These are phyloP conservation scores for Psettodes erumei DNA, from an alignment of 2,113 vertebrate species.

Conservation along the genomic window DNA sequence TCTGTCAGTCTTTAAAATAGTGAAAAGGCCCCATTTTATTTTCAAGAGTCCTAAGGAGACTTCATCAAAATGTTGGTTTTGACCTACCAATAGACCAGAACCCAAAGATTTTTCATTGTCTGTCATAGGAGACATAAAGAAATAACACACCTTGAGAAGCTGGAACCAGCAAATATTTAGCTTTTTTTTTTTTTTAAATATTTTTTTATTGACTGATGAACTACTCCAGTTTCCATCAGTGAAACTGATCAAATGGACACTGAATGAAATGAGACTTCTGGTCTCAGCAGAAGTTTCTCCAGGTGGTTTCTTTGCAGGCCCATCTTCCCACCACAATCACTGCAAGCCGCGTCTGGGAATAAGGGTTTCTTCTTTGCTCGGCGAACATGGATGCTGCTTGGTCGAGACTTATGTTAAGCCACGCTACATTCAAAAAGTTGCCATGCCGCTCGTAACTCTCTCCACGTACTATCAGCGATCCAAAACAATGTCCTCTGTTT, in stretches of 20 bases:
- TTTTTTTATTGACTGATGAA: too few relatives aligned
- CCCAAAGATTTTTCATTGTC: too few relatives aligned
- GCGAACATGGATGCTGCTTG: neutral
- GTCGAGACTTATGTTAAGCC: neutral
- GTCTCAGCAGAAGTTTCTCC: constrained; percentile 6
- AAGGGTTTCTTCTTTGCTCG: neutral
- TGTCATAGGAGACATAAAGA: too few relatives aligned
- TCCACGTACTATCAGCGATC: neutral
- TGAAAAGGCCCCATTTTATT: too few relatives aligned
- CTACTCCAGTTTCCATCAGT: too few relatives aligned
- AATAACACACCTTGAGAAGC: too few relatives aligned
- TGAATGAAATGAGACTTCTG: neutral
- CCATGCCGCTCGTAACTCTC: neutral
- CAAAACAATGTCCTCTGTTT: neutral
- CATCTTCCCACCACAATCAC: neutral
- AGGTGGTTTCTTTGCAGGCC: constrained; percentile 2
- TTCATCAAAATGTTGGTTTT: too few relatives aligned
- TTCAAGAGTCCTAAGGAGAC: too few relatives aligned
- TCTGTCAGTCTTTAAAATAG: too few relatives aligned
- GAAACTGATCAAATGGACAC: neutral
- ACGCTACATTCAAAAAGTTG: neutral
- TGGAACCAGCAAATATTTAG: too few relatives aligned
- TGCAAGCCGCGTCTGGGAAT: neutral
- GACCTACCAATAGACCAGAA: too few relatives aligned
- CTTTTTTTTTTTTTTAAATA: too few relatives aligned